Evolutionary conservation across 2,113 vertebrate genomes (phyloP), one percentile per base, ranked within the genome.

Genomic region (Sitta europaea): DNA sequence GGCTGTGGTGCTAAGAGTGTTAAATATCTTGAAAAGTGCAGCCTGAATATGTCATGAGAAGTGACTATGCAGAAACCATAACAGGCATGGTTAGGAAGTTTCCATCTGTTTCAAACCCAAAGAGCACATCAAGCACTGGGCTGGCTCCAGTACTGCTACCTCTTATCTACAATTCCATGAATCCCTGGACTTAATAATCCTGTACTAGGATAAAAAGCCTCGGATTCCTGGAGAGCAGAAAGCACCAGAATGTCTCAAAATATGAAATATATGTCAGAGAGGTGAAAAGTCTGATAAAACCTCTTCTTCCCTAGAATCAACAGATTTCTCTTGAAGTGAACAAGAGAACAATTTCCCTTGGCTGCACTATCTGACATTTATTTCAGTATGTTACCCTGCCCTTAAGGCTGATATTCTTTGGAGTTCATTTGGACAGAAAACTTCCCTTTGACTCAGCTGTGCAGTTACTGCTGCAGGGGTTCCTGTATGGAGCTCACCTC

Each of bases 401-500:
- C 47, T 70, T 36, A 35, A 36, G 20, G 67, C 22, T 87, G 53
- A 54, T 27, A 50, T 8, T 27, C 53, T 23, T 74, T 45, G 38
- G 55, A 48, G 19, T 23, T 47, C 45, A 21, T 33, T 48, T n/a
- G 36, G 31, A 67, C 29, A 87, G 74, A 51, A 75, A 88, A 9
- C 5, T 6, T 43, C 40, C 17, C 45, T 24, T 43, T 59, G 62
- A 14, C 3, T 7, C 25, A 86, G 45, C 40, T 53, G 16, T 24
- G 40, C 54, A 48, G 54, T 20, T 68, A 9, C 58, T 68, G 1
- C n/a, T 28, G 3, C 0, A 2, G 58, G 22, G 45, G 57, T 22
- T 22, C n/a, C 48, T 22, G 19, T 17, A 28, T 4, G 2, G 8
- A 54, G 53, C 55, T 38, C 2, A 13, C 1, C 2, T 33, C 29